Conservation (phyloP, 2,888 invertebrate species). For the Leptinotarsa juncta region DNA sequence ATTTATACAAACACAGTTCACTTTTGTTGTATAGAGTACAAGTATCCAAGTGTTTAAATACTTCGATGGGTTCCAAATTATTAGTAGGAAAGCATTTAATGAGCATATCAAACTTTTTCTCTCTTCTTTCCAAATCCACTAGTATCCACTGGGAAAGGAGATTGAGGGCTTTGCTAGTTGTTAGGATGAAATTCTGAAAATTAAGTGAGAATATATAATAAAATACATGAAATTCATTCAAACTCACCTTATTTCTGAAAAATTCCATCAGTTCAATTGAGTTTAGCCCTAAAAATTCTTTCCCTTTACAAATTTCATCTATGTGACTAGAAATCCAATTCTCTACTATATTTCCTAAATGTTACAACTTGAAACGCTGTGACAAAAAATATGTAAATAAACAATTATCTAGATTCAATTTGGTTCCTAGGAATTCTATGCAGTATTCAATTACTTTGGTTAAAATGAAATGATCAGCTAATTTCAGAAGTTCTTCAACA, state of each 20-base stretch:
- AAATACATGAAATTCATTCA: not conserved
- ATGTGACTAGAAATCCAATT: constrained; percentile 69
- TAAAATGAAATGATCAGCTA: constrained; percentile 74
- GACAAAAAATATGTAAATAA: constrained; percentile 72
- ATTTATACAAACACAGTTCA: constrained; percentile 70
- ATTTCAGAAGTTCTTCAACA: constrained; percentile 71
- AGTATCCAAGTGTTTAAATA: constrained; percentile 70
- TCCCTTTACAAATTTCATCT: constrained; percentile 68
- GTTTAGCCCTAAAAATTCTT: constrained; percentile 68
- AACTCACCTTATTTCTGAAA: constrained; percentile 68
- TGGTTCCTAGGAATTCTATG: constrained; percentile 73
- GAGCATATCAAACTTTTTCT: constrained; percentile 69
- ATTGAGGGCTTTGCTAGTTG: constrained; percentile 64
- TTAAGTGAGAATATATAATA: not conserved
- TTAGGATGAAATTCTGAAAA: constrained; percentile 62
- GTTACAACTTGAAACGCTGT: constrained; percentile 70
- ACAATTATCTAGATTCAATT: constrained; percentile 73
- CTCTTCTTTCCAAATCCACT: constrained; percentile 66
- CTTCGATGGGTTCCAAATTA: constrained; percentile 65
- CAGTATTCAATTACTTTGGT: constrained; percentile 73
- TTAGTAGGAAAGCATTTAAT: constrained; percentile 68
- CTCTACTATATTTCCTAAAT: constrained; percentile 69
- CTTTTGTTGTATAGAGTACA: constrained; percentile 71
- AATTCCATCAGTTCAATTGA: constrained; percentile 67
- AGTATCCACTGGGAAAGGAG: constrained; percentile 70